These are phyloP conservation scores for Calliopsis andreniformis DNA, from an alignment of 1,140 invertebrate species.

Conservation along the genomic window DNA sequence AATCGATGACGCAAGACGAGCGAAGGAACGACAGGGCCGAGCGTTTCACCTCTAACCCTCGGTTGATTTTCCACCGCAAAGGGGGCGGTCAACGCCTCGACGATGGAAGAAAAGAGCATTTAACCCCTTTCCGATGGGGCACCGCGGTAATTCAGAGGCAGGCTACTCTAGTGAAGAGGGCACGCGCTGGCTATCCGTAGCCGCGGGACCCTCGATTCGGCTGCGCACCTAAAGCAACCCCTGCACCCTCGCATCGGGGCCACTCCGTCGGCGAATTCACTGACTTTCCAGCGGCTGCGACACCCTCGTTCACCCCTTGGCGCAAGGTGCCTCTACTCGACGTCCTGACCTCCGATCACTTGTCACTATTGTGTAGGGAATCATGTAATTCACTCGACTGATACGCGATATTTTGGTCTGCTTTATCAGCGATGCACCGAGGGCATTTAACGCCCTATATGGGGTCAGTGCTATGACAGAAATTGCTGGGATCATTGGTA, in stretches of 20 bases:
- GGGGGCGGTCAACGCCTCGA: conserved; percentile 54
- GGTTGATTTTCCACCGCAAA: conserved; percentile 51
- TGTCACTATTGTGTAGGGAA: conserved; percentile 9
- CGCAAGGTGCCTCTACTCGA: conserved; percentile 66
- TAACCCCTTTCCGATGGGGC: conserved; percentile 72
- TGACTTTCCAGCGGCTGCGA: conserved; percentile 70
- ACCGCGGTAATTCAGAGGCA: conserved; percentile 61
- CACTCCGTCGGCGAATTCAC: conserved; percentile 66
- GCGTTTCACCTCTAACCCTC: conserved; percentile 45
- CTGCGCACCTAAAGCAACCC: conserved; percentile 73
- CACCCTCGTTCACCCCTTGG: conserved; percentile 66
- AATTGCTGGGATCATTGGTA: no score
- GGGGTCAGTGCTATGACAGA: no score
- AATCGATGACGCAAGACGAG: no score
- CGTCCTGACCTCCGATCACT: conserved; percentile 23
- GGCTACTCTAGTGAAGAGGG: conserved; percentile 78
- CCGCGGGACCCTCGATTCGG: conserved; percentile 70
- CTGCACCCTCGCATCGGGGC: conserved; percentile 73
- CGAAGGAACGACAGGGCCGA: conserved; percentile 13
- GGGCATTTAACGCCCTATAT: no score
- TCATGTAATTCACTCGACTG: neutral
- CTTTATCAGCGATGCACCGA: neutral
- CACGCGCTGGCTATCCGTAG: conserved; percentile 72
- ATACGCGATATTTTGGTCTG: neutral
- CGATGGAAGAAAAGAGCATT: conserved; percentile 73